Conservation (phyloP, 2,113 vertebrate genomes). For the Beaufortia kweichowensis region DNA sequence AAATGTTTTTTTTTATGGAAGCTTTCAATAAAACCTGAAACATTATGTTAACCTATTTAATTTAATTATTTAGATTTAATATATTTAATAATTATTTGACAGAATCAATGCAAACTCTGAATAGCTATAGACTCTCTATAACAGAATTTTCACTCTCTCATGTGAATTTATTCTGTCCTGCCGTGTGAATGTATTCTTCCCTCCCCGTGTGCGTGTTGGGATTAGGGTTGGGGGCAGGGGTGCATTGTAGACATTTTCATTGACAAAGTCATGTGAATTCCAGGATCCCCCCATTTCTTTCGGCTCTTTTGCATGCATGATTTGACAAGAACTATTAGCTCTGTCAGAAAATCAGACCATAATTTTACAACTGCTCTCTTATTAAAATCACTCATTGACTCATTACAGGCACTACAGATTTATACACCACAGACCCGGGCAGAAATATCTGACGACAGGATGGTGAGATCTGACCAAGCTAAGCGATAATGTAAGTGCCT, state of each 20-base stretch:
- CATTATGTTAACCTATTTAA: too few species aligned
- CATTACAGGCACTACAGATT: background rate
- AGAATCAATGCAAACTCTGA: background rate
- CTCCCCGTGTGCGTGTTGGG: background rate
- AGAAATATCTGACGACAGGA: background rate
- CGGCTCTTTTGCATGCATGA: slow-evolving; percentile 37
- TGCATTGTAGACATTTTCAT: slow-evolving; percentile 26
- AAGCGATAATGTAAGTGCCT: background rate
- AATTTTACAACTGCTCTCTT: background rate
- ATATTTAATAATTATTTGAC: too few species aligned
- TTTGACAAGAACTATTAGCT: slow-evolving; percentile 30
- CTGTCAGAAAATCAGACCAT: background rate
- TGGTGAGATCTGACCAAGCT: background rate
- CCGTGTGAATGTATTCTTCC: background rate
- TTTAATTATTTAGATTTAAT: too few species aligned
- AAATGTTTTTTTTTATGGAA: too few species aligned
- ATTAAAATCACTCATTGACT: slow-evolving; percentile 1
- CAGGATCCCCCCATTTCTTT: background rate
- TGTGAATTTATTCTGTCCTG: slow-evolving; percentile 12
- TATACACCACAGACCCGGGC: background rate
- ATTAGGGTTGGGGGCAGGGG: slow-evolving; percentile 27
- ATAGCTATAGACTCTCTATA: slow-evolving; percentile 1
- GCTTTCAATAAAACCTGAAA: too few species aligned
- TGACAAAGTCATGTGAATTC: slow-evolving; percentile 19
- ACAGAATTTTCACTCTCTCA: background rate